Percentiles rank a stretch among this genome's conserved stretches.
Evolutionary conservation across 2,113 vertebrate species (phyloP).

Genomic region (Chlamydotis undulata): DNA sequence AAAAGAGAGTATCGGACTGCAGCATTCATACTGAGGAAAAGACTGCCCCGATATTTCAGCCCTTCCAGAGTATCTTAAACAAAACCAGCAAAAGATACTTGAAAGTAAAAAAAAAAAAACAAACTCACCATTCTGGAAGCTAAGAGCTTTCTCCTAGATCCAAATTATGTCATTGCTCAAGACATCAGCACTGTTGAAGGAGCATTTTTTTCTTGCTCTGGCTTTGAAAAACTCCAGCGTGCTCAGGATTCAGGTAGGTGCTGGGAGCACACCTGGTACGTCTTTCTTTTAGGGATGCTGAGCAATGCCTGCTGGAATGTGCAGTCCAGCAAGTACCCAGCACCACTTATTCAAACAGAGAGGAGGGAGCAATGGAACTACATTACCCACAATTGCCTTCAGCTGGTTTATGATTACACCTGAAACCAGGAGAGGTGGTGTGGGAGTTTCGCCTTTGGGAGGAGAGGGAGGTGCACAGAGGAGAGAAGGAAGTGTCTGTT

Average conservation of each 20-base stretch:
- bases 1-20: not conserved
- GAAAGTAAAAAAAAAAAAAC: not conserved
- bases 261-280: not conserved
- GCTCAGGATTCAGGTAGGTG: not conserved
- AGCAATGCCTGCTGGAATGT: slow-evolving; percentile 57
- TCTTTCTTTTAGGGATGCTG: not conserved
- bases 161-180: not conserved
- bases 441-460: slow-evolving; percentile 60
- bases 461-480: not conserved
- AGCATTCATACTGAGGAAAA: not conserved
- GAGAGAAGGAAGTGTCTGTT: not conserved
- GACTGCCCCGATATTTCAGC: not conserved
- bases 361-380: slow-evolving; percentile 41
- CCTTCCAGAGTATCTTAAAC: not conserved
- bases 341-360: not conserved
- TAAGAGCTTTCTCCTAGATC: slow-evolving; percentile 12
- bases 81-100: not conserved
- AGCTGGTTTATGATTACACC: slow-evolving; percentile 40
- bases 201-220: not conserved
- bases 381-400: slow-evolving; percentile 70
- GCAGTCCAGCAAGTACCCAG: slow-evolving; percentile 42
- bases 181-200: not conserved
- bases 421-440: slow-evolving; percentile 64
- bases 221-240: not conserved
- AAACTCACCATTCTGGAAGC: slow-evolving; percentile 68